Conservation (phyloP, 2,888 invertebrate species). For the Venusia cambrica region DNA sequence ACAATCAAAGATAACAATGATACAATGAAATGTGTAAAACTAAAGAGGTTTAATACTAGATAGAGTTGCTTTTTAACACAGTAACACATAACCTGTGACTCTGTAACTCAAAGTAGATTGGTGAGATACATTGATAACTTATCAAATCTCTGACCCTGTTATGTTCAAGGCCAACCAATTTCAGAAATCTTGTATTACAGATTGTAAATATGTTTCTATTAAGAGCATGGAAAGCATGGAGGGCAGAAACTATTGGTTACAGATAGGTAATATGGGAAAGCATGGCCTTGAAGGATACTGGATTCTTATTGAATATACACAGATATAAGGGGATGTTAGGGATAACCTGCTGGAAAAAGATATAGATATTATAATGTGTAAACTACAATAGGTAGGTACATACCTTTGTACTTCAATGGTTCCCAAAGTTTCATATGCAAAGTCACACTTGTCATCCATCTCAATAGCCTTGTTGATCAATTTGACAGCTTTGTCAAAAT, state of each 20-base stretch:
- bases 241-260: too few species aligned
- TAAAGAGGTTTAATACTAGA: conserved; percentile 7
- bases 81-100: conserved; percentile 9
- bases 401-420: conserved; percentile 97
- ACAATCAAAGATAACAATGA: conserved; percentile 19
- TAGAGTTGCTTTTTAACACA: conserved; percentile 9
- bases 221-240: too few species aligned
- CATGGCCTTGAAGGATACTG: too few species aligned
- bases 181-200: not conserved
- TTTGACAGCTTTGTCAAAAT: conserved; percentile 88
- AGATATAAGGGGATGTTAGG: too few species aligned
- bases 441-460: conserved; percentile 95
- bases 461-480: conserved; percentile 91
- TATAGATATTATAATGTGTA: too few species aligned
- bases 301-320: too few species aligned
- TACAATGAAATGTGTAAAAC: conserved; percentile 3
- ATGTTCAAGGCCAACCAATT: conserved; percentile 10
- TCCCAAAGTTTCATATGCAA: conserved; percentile 97
- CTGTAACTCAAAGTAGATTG: conserved; percentile 15
- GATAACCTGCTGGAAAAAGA: too few species aligned
- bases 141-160: conserved; percentile 13
- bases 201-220: conserved; percentile 44
- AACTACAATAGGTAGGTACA: too few species aligned
- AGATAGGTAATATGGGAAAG: too few species aligned
- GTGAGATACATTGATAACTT: conserved; percentile 13